These are phyloP conservation scores for Patagioenas fasciata DNA, from an alignment of 2,113 vertebrate species.

Conservation along the genomic window DNA sequence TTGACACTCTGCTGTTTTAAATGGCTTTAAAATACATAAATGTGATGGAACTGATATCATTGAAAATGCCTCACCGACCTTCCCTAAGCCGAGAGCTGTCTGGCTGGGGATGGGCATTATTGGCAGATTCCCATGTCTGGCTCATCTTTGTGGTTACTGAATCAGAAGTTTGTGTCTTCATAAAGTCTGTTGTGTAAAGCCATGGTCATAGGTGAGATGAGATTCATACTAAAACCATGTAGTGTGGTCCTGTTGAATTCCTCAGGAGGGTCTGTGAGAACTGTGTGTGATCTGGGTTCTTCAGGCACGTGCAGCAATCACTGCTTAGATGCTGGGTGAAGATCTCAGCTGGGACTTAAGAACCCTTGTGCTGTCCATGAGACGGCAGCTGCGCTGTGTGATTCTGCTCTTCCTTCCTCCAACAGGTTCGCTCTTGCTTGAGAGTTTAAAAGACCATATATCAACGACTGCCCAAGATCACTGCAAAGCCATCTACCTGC, in stretches of 20 bases:
- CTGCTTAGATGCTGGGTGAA: neutral
- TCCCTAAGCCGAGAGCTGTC: neutral
- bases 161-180: neutral
- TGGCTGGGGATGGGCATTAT: neutral
- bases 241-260: neutral
- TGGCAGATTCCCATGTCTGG: neutral
- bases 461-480: constrained; percentile 95
- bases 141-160: neutral
- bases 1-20: neutral
- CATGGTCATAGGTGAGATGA: neutral
- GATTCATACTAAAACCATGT: neutral
- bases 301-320: neutral
- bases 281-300: neutral
- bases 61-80: neutral
- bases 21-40: neutral
- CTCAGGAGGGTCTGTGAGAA: neutral
- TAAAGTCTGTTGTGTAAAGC: neutral
- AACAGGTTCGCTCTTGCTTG: constrained; percentile 92
- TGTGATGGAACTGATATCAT: neutral
- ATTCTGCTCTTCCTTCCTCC: neutral
- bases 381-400: neutral
- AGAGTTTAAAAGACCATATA: constrained; percentile 98
- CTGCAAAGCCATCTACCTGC: constrained; percentile 98
- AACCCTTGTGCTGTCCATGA: neutral
- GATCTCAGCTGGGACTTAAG: neutral